Base-by-base conservation (phyloP, 2,797 vertebrate species). In the Tenualosa ilisha region DNA sequence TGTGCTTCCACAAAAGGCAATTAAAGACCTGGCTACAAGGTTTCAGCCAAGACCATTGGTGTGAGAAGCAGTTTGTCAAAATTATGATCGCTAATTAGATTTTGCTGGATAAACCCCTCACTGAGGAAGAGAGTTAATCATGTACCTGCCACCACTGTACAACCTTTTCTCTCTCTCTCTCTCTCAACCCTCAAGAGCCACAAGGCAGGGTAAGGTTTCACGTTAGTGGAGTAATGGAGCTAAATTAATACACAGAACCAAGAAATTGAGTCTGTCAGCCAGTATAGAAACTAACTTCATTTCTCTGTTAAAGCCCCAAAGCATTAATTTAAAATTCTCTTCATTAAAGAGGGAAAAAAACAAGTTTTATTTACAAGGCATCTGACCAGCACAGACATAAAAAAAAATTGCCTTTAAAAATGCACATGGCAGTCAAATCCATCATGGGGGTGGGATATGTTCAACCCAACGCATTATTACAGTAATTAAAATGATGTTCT, bases 1-100 rank as follows among this genome's bases (percentile, higher is more conserved):
- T 20, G 72, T 79, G 40, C 72, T 46, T 20, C 31, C 3, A 72
- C 26, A 72, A 46, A 46, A 46, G 72, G 68, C 37, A 79, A 79
- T 46, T 46, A 46, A 79, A 46, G 65, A 37, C 13, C 65, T 72
- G 4, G 65, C 65, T 72, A 15, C 65, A 37, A 1, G 12, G 65
- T 37, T 72, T 37, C 65, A 72, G 65, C 65, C 26, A 72, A 72
- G 65, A 72, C 26, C 65, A 37, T 1, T 37, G 65, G 26, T 37
- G 40, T 17, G 40, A 46, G 72, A 79, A 79, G 72, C 72, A 46
- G 6, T 79, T 79, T 79, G 72, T 79, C 72, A 79, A 79, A 79
- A 43, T 79, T 79, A 79, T 79, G 72, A 79, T 46, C 72, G 40
- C 40, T 79, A 79, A 79, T 79, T 79, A 79, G 72, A 79, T 79